Base-by-base conservation (phyloP, 2,113 vertebrate species). In the Gallinago undulata region DNA sequence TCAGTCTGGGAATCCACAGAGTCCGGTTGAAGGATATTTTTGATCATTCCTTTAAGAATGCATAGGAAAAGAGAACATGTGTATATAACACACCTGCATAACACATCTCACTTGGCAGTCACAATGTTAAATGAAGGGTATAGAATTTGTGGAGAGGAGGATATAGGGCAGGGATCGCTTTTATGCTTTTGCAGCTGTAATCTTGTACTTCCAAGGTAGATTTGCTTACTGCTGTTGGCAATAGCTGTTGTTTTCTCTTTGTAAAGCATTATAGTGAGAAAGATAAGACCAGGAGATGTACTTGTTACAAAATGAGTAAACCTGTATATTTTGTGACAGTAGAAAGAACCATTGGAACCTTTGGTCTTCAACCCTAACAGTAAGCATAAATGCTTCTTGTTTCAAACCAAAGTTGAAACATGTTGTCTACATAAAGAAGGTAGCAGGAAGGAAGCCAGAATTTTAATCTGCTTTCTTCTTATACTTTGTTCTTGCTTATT, bases 21-120 rank as follows among this genome's bases (percentile, higher is more conserved):
- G 47, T 97, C 97, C 21, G 96, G 91, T 33, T 97, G 97, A 63
- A 99, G 97, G 48, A 99, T 96, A 9, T 98, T 97, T 96, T 97
- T 98, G 84, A 99, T 99, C 63, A 98, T 98, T 92, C 97, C 99
- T 99, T 85, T 57, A 77, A 90, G 33, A 94, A 82, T 24, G 35
- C 27, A 79, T 14, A 57, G 45, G 68, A 70, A 74, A 50, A 89
- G 9, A 94, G 45, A 95, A 27, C 62, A 73, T 6, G n/a, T 25
- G 1, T 67, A 13, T 68, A 21, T 59, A 74, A 64, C 8, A 37
- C 10, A 15, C 47, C 37, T 66, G 5, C 68, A 68, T 55, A 81
- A 76, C 17, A 75, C 30, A 28, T 78, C 51, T 86, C 57, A 37
- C 60, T 62, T 77, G 45, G 6, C 39, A 95, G 37, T 88, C 67